Evolutionary conservation across 1,140 invertebrate species (phyloP).

Genomic region (Aporrectodea caliginosa): DNA sequence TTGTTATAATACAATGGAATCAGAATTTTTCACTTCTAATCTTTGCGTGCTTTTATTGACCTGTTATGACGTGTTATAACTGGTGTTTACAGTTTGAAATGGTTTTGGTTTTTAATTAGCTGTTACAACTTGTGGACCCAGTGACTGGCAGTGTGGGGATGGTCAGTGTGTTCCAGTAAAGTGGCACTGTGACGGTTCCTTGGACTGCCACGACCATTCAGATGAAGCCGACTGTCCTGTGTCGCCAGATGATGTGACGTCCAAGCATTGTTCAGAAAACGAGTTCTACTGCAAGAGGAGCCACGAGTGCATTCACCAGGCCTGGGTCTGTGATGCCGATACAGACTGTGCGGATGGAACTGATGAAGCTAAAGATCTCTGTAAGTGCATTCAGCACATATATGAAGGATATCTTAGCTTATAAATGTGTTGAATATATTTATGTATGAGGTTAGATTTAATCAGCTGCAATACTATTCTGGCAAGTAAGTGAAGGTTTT

Average conservation of each 20-base stretch:
- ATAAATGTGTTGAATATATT: too few species aligned
- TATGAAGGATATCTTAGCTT: too few species aligned
- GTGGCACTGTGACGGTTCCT: background rate
- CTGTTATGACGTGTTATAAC: too few species aligned
- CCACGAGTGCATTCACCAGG: conserved; percentile 87
- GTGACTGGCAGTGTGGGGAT: background rate
- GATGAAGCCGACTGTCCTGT: background rate
- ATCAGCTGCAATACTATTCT: too few species aligned
- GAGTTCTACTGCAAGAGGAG: background rate
- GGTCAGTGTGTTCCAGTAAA: background rate
- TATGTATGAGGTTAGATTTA: too few species aligned
- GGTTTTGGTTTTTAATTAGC: background rate
- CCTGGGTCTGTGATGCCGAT: conserved; percentile 92
- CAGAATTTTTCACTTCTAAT: too few species aligned
- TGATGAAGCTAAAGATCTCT: conserved; percentile 65
- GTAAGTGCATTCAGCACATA: too few species aligned
- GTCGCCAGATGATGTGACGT: background rate
- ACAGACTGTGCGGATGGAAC: conserved; percentile 89
- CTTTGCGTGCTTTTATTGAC: background rate
- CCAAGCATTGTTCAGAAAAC: background rate
- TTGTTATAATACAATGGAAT: too few species aligned
- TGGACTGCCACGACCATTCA: background rate
- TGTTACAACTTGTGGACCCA: background rate
- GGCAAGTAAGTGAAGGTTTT: too few species aligned
- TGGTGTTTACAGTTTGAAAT: too few species aligned